Percentiles rank a stretch among this genome's conserved stretches.
Evolutionary conservation across 2,113 vertebrate species (phyloP).

Genomic region (Benitochromis conjunctus): DNA sequence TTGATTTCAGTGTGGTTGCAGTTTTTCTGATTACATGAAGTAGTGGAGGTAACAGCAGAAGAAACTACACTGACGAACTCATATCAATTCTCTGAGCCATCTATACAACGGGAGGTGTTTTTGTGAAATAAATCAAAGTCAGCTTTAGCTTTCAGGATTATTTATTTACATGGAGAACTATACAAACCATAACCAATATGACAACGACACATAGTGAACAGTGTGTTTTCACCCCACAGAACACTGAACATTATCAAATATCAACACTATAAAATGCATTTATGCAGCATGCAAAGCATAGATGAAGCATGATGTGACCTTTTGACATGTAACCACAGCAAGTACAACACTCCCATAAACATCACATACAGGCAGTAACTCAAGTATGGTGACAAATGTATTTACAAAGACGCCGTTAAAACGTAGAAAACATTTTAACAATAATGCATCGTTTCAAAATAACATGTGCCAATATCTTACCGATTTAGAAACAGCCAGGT

Average conservation of each 20-base stretch:
- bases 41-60: background rate
- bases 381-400: background rate
- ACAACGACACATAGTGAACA: background rate
- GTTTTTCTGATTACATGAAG: background rate
- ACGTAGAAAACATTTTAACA: background rate
- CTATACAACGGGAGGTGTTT: background rate
- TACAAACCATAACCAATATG: background rate
- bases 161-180: conserved; percentile 44
- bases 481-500: background rate
- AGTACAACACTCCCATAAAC: background rate
- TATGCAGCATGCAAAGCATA: background rate
- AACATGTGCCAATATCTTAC: background rate
- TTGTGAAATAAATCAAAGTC: background rate
- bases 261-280: background rate
- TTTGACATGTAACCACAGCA: background rate
- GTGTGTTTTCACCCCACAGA: background rate
- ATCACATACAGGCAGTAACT: background rate
- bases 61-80: background rate
- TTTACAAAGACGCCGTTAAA: background rate
- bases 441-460: background rate
- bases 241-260: background rate
- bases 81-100: background rate
- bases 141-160: background rate
- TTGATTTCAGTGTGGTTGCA: background rate
- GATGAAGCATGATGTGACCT: background rate